phyloP scores from a whole-genome alignment of 2,113 vertebrate genomes.

The Pipra filicauda region DNA sequence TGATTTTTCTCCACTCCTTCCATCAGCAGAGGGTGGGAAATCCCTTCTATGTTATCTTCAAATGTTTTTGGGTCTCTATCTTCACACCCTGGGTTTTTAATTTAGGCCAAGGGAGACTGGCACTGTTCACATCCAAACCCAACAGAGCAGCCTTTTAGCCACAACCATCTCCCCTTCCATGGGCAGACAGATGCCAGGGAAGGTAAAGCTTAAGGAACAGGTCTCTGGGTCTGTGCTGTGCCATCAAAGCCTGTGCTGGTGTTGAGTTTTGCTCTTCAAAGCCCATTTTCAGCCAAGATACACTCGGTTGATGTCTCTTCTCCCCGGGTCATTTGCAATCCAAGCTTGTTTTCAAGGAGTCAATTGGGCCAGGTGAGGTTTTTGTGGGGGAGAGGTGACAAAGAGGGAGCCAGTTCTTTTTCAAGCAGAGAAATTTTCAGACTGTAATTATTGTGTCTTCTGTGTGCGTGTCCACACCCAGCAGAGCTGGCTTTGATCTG shows the following conservation, averaged over 20 bases:
- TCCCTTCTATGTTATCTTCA: background rate
- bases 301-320: background rate
- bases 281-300: background rate
- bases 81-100: background rate
- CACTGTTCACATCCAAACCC: background rate
- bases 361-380: background rate
- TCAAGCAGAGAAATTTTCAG: background rate
- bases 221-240: background rate
- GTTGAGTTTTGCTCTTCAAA: background rate
- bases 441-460: background rate
- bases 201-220: background rate
- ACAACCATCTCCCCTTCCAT: background rate
- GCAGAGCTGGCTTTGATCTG: background rate
- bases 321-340: background rate
- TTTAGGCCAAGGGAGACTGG: background rate
- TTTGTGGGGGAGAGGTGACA: background rate
- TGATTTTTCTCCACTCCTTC: accelerated
- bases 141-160: accelerated
- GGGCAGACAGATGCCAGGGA: background rate
- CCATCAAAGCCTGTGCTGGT: background rate
- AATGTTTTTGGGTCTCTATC: background rate
- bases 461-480: background rate
- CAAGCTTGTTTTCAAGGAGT: background rate
- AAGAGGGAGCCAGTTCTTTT: background rate
- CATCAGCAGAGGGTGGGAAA: background rate